A percentile compares a stretch with the other conserved stretches of the same genome.
phyloP scores from a whole-genome alignment of 2,113 vertebrate genomes.

The Oxygymnocypris stewartii region DNA sequence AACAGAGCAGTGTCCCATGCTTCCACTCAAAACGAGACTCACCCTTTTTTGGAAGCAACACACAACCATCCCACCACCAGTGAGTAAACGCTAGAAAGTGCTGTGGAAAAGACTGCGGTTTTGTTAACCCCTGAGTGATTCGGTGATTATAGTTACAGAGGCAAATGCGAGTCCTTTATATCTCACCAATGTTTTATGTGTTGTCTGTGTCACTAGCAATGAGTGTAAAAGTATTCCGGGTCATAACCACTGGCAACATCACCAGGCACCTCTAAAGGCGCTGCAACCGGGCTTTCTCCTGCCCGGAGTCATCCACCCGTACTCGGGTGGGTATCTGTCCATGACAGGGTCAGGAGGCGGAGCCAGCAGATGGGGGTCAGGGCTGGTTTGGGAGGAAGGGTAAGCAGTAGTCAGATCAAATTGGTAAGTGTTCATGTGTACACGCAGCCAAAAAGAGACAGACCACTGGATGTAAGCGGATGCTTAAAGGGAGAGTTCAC shows the following conservation, averaged over 20 bases:
- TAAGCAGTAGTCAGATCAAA: constrained; percentile 55
- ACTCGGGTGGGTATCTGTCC: constrained; percentile 69
- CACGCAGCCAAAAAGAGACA: background rate
- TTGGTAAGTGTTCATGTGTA: constrained; percentile 33
- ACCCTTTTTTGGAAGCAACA: constrained; percentile 37
- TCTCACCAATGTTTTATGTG: constrained; percentile 70
- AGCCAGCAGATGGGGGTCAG: constrained; percentile 56
- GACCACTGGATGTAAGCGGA: background rate
- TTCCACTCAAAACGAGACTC: constrained; percentile 40
- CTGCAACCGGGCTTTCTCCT: constrained; percentile 66
- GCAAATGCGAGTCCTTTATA: constrained; percentile 53
- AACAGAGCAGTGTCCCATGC: constrained; percentile 40
- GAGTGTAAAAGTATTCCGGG: constrained; percentile 62
- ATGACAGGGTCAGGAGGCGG: constrained; percentile 63
- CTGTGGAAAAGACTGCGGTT: background rate
- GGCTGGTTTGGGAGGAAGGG: constrained; percentile 54
- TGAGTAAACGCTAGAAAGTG: constrained; percentile 41
- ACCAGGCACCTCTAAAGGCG: constrained; percentile 68
- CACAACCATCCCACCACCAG: constrained; percentile 54
- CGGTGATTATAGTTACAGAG: constrained; percentile 60
- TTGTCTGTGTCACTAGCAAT: constrained; percentile 60
- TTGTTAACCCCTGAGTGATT: constrained; percentile 41
- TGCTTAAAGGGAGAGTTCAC: background rate
- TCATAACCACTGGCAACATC: constrained; percentile 67
- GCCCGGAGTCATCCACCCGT: constrained; percentile 61